Base-by-base conservation (phyloP, 2,888 invertebrate genomes). In the Acrobasis suavella region DNA sequence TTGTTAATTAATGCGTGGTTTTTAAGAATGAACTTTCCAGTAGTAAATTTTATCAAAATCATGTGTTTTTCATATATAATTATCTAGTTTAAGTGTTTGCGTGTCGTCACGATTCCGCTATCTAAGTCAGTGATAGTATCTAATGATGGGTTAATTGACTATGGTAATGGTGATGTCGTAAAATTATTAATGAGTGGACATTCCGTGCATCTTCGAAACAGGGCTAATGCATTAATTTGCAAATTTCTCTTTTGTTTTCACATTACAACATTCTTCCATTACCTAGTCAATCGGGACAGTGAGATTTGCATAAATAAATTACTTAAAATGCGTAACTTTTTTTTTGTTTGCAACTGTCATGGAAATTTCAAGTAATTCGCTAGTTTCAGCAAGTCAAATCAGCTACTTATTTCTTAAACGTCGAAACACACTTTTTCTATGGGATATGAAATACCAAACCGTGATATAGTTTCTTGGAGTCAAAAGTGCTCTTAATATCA, bases 241-340 rank as follows among this genome's bases (percentile, higher is more conserved):
- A 60, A 60, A 60, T 60, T 60, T 60, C 60, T 60, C 60, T 60
- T 60, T 60, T 59, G 58, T 59, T 59, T 50, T 59, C 50, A 50
- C 49, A 59, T 59, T 59, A 59, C 50, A 9, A 59, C 58, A 49
- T 59, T 50, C 32, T 59, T 37, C 49, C 50, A 59, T 50, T 50
- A 32, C 50, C 58, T 59, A 50, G 49, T 50, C 49, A 59, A 59
- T 59, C 50, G 50, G 50, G 50, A 50, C 58, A 59, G 58, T 32
- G 50, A 32, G 56, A 56, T 56, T 56, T 56, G 42, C 56, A 56
- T 56, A 56, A 56, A 55, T 39, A n/a, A 54, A 56, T 56, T 56
- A 56, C 56, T 42, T 56, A 12, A 56, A 56, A 56, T 42, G 42
- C 42, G 17, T 22, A 42, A 17, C 17, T 38, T n/a, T 10, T 56